Evolutionary conservation across 1,140 invertebrate species (phyloP).

Genomic region (Heterodera schachtii): DNA sequence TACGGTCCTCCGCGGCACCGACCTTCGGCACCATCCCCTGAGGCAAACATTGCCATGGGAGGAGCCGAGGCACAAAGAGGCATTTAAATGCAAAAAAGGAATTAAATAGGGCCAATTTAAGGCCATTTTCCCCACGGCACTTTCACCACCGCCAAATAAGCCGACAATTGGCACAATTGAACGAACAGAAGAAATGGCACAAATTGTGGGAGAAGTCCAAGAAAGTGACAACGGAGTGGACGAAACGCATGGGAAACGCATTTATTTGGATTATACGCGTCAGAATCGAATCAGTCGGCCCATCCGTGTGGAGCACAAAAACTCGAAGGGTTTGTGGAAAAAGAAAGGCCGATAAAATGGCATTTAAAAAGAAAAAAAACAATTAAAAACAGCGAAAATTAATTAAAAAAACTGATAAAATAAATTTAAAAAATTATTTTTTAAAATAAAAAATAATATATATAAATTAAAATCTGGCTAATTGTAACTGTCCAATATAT

Average conservation of each 20-base stretch:
- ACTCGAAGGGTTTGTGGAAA: constrained; percentile 19
- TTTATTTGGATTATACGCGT: constrained; percentile 30
- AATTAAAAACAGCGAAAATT: neutral
- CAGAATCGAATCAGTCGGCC: constrained; percentile 26
- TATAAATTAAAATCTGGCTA: too few relatives aligned
- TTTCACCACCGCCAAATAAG: neutral
- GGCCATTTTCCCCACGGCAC: neutral
- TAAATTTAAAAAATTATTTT: neutral
- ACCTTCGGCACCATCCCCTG: neutral
- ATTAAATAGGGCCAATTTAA: too few relatives aligned
- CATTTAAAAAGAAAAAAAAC: neutral
- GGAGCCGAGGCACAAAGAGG: neutral
- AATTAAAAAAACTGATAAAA: neutral
- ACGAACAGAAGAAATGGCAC: neutral
- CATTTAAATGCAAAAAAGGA: neutral
- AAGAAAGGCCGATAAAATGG: constrained; percentile 4
- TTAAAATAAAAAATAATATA: too few relatives aligned
- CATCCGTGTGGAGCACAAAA: constrained; percentile 23
- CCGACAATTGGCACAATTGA: neutral
- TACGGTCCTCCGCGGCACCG: neutral
- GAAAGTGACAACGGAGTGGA: neutral
- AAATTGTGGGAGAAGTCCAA: neutral
- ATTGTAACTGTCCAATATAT: too few relatives aligned
- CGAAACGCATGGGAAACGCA: neutral
- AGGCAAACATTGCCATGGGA: neutral